These are phyloP conservation scores for Tenthredo amoena DNA, from an alignment of 2,888 invertebrate species.

Conservation along the genomic window DNA sequence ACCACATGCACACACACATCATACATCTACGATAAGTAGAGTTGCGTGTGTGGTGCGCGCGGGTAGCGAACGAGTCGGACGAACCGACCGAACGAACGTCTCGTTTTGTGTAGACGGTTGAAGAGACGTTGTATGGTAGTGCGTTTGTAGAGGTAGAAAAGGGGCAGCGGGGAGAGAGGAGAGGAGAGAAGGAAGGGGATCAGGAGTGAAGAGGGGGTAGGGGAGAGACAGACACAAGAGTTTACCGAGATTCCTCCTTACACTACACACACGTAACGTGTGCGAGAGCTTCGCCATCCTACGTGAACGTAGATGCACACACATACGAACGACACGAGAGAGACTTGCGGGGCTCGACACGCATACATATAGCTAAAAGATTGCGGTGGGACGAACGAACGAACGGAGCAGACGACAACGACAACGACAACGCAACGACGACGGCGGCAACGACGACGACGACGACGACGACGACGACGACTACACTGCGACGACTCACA, in stretches of 20 bases:
- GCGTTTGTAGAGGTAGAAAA: conserved; percentile 67
- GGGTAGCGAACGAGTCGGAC: conserved; percentile 73
- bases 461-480: background rate
- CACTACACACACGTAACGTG: conserved; percentile 54
- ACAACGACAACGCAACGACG: background rate
- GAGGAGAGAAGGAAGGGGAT: conserved; percentile 51
- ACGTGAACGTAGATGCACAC: conserved; percentile 12
- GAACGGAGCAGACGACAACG: conserved; percentile 27
- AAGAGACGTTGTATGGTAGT: conserved; percentile 68
- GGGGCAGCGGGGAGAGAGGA: conserved; percentile 58
- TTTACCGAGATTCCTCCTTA: conserved; percentile 68
- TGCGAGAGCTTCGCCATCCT: conserved; percentile 25
- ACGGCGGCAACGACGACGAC: conserved; percentile 10
- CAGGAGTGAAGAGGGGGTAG: conserved; percentile 55
- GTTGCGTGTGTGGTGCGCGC: conserved; percentile 66
- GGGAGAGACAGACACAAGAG: conserved; percentile 65
- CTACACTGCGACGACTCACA: background rate
- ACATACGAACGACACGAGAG: background rate
- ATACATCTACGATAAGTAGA: background rate
- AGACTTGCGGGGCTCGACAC: conserved; percentile 35
- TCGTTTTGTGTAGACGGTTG: conserved; percentile 57
- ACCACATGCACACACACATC: background rate
- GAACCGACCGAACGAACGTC: conserved; percentile 52
- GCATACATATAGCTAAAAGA: conserved; percentile 15
- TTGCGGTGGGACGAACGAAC: conserved; percentile 26